These are phyloP conservation scores for Nanger granti DNA, from an alignment of 2,113 vertebrate species.

Conservation along the genomic window DNA sequence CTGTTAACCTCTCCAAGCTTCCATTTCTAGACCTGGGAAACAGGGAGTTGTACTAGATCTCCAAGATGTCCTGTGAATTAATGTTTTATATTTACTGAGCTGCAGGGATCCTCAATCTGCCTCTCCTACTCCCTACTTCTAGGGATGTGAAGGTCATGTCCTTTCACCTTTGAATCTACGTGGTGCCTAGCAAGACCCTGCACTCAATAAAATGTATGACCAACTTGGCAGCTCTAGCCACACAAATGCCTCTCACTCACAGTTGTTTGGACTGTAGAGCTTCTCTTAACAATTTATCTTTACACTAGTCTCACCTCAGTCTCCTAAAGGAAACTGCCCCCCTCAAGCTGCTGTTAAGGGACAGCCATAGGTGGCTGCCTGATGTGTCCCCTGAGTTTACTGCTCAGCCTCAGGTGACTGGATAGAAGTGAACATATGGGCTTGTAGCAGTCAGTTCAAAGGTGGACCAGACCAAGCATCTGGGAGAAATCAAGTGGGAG, in stretches of 20 bases:
- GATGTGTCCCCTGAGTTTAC: background rate
- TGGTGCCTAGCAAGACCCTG: no score
- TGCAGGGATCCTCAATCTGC: background rate
- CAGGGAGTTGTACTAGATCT: background rate
- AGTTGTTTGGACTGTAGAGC: background rate
- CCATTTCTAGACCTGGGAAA: background rate
- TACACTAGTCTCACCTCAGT: background rate
- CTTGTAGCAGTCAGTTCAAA: background rate
- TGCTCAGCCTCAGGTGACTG: background rate
- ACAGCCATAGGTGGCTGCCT: background rate
- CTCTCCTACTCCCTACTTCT: background rate
- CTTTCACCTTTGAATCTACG: background rate
- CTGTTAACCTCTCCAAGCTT: background rate
- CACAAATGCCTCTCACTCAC: background rate
- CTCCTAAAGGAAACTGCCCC: background rate
- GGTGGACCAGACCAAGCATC: background rate
- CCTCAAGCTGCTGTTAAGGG: background rate
- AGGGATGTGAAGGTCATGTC: background rate
- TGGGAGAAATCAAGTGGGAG: background rate
- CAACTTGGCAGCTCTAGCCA: background rate
- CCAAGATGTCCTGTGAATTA: background rate
- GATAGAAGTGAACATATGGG: background rate
- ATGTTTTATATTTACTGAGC: background rate
- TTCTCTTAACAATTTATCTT: background rate
- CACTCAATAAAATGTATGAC: background rate